Evolutionary conservation across 2,888 invertebrate genomes (phyloP).

Genomic region (Eudasyphora cyanicolor): DNA sequence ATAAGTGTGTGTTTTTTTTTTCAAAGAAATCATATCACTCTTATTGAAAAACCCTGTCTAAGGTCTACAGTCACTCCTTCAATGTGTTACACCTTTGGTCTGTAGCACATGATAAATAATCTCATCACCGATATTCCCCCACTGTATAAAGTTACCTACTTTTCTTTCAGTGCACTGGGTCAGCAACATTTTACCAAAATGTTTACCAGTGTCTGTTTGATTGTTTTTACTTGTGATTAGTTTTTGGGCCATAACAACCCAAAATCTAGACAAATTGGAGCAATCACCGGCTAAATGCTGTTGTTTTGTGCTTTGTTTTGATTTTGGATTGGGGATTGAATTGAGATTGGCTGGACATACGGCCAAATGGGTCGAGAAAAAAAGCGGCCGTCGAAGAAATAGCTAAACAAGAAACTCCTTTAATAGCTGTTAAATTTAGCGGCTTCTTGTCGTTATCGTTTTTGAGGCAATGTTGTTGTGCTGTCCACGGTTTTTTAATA

Average conservation of each 20-base stretch:
- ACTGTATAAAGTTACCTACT: no score
- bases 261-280: conserved; percentile 74
- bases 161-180: no score
- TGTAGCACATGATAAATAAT: no score
- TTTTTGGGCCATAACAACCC: conserved; percentile 36
- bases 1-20: no score
- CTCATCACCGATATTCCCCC: no score
- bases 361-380: conserved; percentile 11
- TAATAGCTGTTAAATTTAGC: conserved; percentile 65
- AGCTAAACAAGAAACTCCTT: conserved; percentile 57
- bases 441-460: conserved; percentile 63
- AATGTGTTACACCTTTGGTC: no score
- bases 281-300: conserved; percentile 72
- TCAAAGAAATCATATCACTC: no score
- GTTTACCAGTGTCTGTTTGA: conserved; percentile 25
- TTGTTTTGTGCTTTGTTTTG: conserved; percentile 27
- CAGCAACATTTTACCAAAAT: no score
- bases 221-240: conserved; percentile 20
- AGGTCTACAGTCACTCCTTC: no score
- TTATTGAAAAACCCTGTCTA: no score
- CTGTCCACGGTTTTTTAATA: neutral
- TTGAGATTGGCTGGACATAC: conserved; percentile 29
- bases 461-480: conserved; percentile 33
- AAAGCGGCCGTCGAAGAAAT: neutral
- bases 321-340: neutral